These are phyloP conservation scores for Denticeps clupeoides DNA, from an alignment of 2,797 vertebrate species.

Conservation along the genomic window DNA sequence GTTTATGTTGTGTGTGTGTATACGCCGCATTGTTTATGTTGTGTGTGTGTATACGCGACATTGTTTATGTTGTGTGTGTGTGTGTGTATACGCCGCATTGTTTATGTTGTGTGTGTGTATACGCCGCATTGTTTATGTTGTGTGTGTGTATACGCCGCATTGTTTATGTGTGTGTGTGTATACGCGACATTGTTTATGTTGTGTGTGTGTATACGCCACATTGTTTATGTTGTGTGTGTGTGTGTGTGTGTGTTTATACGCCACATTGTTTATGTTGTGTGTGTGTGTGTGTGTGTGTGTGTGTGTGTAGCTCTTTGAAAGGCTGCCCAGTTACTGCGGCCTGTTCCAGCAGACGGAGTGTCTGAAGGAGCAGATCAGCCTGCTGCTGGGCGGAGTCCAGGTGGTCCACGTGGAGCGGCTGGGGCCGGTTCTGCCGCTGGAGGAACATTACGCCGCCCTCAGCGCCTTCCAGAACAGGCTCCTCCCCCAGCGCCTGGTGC, in stretches of 20 bases:
- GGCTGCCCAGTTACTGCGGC: slow-evolving; percentile 67
- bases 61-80: too few species aligned
- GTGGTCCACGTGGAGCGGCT: slow-evolving; percentile 74
- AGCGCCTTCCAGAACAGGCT: slow-evolving; percentile 67
- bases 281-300: slow-evolving; percentile 6
- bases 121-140: not conserved
- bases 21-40: too few species aligned
- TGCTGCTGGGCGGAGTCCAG: slow-evolving; percentile 76
- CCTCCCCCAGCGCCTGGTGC: slow-evolving; percentile 47
- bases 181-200: not conserved
- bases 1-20: too few species aligned
- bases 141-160: not conserved
- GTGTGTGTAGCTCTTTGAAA: slow-evolving; percentile 69
- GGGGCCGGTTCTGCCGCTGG: slow-evolving; percentile 65
- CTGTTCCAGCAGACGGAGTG: slow-evolving; percentile 70
- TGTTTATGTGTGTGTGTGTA: not conserved
- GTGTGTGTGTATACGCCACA: not conserved
- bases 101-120: too few species aligned
- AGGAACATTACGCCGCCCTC: slow-evolving; percentile 74
- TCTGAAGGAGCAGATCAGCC: slow-evolving; percentile 78
- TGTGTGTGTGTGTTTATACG: not conserved
- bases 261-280: slow-evolving; percentile 5
- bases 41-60: too few species aligned
- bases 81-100: too few species aligned
- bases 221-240: slow-evolving; percentile 3